Evolutionary conservation across 2,797 vertebrate species (phyloP), one percentile per base, ranked within the genome.

Genomic region (Eulemur albifrons): DNA sequence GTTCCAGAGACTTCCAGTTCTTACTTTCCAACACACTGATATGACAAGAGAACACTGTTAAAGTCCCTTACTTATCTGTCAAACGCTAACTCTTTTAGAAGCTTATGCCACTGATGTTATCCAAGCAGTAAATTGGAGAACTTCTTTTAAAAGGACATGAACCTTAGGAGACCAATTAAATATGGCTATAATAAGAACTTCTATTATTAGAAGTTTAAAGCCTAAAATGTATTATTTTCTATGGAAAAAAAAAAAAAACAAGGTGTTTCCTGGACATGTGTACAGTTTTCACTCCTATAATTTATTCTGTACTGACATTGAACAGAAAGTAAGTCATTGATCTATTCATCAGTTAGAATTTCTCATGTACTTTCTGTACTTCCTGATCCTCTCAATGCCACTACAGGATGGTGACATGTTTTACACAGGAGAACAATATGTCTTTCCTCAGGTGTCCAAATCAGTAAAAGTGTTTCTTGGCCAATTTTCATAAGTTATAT

Each of bases 121-220:
- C 32, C 76, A 92, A 90, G 21, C 30, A 14, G 17, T 79, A 38
- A 73, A 65, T 1, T 70, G 30, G 15, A 84, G 14, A 9, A 25
- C 21, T 84, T 83, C 35, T 63, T 95, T 92, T 57, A 43, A 76
- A 95, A 92, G 75, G 9, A 80, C 27, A 75, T 59, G 32, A 82
- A 63, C 38, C 14, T 27, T n/a, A 15, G 27, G 21, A 38, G 35
- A 54, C 27, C 57, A 69, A 61, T 80, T 86, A 73, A 92, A 75
- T 0, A 25, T 4, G 4, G 2, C 48, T 79, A 13, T 38, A 89
- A 57, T 57, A 57, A 57, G 21, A 57, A 57, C 54, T 57, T 10
- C 54, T 57, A 21, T 57, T 10, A 57, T 57, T 32, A 25, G 35
- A 90, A 67, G 15, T 82, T 69, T 2, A 67, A 40, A 88, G 38